Evolutionary conservation across 2,888 invertebrate genomes (phyloP).

Genomic region (Lochmaea crataegi): DNA sequence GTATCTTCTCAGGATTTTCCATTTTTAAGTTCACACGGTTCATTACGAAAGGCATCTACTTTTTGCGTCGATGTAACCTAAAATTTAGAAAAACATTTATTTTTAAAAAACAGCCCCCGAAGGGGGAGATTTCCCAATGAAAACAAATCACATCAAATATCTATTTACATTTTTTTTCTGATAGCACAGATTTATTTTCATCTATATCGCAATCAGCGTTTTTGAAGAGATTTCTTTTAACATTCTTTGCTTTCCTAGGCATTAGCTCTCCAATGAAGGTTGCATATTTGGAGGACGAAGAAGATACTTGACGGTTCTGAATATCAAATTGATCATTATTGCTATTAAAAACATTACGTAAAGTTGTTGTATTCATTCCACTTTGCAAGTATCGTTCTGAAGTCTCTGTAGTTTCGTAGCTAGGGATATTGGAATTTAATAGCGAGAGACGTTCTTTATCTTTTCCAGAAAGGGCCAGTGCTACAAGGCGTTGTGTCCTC

Average conservation of each 20-base stretch:
- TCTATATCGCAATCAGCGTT: background rate
- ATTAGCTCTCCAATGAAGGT: background rate
- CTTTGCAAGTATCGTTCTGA: too few species aligned
- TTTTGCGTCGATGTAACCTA: slow-evolving; percentile 1
- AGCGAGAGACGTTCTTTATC: background rate
- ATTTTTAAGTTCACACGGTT: slow-evolving; percentile 4
- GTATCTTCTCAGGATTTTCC: too few species aligned
- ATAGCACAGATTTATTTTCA: background rate
- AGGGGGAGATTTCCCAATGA: background rate
- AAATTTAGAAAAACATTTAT: background rate
- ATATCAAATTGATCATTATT: background rate
- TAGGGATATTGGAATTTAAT: too few species aligned
- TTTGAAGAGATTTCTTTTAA: background rate
- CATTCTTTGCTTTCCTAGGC: background rate
- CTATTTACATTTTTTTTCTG: too few species aligned
- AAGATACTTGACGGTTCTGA: slow-evolving; percentile 2
- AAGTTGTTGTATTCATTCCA: too few species aligned
- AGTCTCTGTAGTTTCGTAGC: too few species aligned
- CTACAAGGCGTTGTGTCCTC: background rate
- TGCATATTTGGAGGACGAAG: background rate
- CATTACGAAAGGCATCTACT: background rate
- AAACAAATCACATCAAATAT: background rate
- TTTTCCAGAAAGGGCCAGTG: background rate
- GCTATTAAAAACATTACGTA: background rate
- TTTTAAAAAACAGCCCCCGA: background rate